Evolutionary conservation across 2,888 invertebrate genomes (phyloP).

Genomic region (Nemoura dubitans): DNA sequence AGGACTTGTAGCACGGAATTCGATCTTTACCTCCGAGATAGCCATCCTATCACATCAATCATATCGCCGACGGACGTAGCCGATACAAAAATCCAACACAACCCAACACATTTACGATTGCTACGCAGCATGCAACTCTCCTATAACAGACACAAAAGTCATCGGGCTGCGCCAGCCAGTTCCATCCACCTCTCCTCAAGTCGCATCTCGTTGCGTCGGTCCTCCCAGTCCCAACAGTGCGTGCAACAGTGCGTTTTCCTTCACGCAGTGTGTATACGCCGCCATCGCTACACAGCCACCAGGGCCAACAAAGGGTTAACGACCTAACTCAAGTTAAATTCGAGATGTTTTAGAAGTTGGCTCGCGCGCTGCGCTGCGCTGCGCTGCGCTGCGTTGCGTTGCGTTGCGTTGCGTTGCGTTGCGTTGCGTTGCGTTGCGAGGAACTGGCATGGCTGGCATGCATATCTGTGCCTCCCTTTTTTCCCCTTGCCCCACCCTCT

Average conservation of each 20-base stretch:
- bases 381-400: not conserved
- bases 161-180: not conserved
- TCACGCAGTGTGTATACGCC: not conserved
- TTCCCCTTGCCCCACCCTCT: not conserved
- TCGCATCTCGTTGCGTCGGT: conserved; percentile 30
- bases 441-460: not conserved
- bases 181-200: not conserved
- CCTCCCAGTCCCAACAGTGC: no score
- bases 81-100: not conserved
- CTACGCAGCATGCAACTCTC: not conserved
- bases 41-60: not conserved
- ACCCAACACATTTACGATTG: not conserved
- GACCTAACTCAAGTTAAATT: conserved; percentile 39
- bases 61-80: not conserved
- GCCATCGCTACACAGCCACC: not conserved
- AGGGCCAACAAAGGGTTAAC: conserved; percentile 29
- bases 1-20: no score
- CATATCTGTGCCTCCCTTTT: not conserved
- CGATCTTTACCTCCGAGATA: no score
- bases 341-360: conserved; percentile 28
- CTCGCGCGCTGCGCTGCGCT: not conserved
- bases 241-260: conserved; percentile 15
- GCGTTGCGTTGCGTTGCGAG: conserved; percentile 28
- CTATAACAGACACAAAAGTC: no score
- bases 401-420: no score